phyloP scores from a whole-genome alignment of 2,113 vertebrate species.

The Mormoops blainvillei region DNA sequence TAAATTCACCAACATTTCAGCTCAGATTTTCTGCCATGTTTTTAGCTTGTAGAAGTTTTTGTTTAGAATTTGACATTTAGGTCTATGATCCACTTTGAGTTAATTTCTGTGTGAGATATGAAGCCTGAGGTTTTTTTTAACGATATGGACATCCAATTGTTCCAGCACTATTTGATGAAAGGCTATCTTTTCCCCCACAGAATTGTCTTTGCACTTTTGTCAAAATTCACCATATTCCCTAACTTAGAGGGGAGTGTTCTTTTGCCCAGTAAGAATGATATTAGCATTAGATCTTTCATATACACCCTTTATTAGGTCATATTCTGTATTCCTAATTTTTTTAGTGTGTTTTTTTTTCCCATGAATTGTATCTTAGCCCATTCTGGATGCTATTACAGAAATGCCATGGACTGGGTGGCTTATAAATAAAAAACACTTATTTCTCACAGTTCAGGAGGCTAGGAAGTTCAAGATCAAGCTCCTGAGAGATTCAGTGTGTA shows the following conservation, averaged over 20 bases:
- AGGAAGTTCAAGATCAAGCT: not conserved
- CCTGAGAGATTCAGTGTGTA: not conserved
- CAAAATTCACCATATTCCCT: not conserved
- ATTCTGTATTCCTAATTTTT: not conserved
- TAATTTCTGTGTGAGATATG: not conserved
- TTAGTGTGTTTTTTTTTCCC: not conserved
- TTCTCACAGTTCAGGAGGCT: not conserved
- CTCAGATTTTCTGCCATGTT: not conserved
- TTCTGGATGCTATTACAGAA: not conserved
- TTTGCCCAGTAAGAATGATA: not conserved
- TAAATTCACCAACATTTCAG: not conserved
- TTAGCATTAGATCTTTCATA: not conserved
- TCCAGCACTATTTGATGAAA: not conserved
- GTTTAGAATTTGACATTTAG: not conserved
- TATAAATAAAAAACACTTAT: too few species aligned
- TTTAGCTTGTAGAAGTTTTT: not conserved
- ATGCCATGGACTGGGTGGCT: too few species aligned
- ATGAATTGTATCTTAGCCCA: not conserved
- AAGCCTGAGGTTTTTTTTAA: not conserved
- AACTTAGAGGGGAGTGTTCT: not conserved
- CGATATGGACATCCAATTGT: not conserved
- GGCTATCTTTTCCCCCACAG: not conserved
- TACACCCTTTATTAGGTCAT: not conserved
- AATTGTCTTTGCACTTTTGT: not conserved
- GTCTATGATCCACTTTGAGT: not conserved